A percentile compares a stretch with the other conserved stretches of the same genome.
These are phyloP conservation scores for Lasioglossum vierecki DNA, from an alignment of 2,888 invertebrate species.

Conservation along the genomic window DNA sequence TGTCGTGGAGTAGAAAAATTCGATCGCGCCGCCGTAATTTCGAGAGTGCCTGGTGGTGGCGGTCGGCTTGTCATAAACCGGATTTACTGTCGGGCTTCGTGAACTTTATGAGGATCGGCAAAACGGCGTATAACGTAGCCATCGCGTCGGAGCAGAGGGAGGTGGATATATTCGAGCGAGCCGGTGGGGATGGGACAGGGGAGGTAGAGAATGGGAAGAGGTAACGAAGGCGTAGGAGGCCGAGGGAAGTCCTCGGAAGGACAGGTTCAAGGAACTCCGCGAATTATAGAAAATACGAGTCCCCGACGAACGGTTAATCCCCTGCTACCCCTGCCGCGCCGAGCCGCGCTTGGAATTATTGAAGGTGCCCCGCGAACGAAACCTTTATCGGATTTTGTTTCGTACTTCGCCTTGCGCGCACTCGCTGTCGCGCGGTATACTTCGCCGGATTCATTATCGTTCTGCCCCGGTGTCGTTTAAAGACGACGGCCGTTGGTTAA, in stretches of 20 bases:
- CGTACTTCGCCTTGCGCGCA: not conserved
- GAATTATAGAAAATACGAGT: conserved; percentile 63
- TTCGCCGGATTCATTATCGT: conserved; percentile 9
- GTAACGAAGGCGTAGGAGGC: conserved; percentile 50
- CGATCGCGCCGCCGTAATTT: conserved; percentile 76
- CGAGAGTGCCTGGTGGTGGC: conserved; percentile 74
- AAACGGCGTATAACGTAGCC: conserved; percentile 67
- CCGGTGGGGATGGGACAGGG: not conserved
- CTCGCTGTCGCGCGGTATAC: conserved; percentile 3
- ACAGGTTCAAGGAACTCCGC: conserved; percentile 62
- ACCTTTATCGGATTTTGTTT: conserved; percentile 35
- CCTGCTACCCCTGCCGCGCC: conserved; percentile 30
- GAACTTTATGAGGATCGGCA: conserved; percentile 79
- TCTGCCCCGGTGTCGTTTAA: not conserved
- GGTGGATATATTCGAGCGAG: not conserved
- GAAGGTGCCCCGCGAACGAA: conserved; percentile 30
- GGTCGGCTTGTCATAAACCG: conserved; percentile 77
- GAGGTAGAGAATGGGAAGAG: conserved; percentile 19
- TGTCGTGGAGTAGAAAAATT: conserved; percentile 71
- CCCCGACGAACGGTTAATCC: conserved; percentile 28
- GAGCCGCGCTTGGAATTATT: conserved; percentile 36
- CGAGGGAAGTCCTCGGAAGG: conserved; percentile 53
- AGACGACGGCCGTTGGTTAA: conserved; percentile 2
- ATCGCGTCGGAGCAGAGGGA: conserved; percentile 34
- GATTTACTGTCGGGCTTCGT: conserved; percentile 78